These are phyloP conservation scores for Pimpla rufipes DNA, from an alignment of 2,888 invertebrate genomes.

Conservation along the genomic window DNA sequence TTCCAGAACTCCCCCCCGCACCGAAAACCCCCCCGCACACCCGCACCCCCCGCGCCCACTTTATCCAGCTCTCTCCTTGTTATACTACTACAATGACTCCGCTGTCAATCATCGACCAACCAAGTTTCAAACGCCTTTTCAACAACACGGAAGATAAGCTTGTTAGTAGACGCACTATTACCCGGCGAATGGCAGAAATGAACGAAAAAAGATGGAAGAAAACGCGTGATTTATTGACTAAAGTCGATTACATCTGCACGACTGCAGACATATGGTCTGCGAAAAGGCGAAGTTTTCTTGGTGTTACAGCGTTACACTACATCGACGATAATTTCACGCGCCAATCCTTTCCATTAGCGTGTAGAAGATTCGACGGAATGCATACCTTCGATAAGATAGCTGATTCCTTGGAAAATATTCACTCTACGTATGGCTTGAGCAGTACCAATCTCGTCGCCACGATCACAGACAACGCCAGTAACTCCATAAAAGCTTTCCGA, in stretches of 20 bases:
- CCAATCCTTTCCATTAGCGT: slow-evolving; percentile 19
- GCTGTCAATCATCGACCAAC: slow-evolving; percentile 27
- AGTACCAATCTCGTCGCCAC: slow-evolving; percentile 40
- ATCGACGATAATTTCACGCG: slow-evolving; percentile 20
- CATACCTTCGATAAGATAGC: slow-evolving; percentile 13
- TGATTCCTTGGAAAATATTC: slow-evolving; percentile 46
- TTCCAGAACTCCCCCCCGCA: no score
- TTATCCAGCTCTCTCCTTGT: no score
- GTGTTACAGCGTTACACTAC: slow-evolving; percentile 31
- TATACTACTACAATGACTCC: no score
- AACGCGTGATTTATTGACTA: slow-evolving; percentile 6
- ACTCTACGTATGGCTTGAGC: slow-evolving; percentile 29
- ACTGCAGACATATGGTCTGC: slow-evolving; percentile 37
- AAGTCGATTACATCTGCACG: slow-evolving; percentile 22
- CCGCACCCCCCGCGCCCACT: no score
- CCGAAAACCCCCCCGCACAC: no score
- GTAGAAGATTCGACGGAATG: slow-evolving; percentile 21
- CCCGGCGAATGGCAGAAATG: slow-evolving; percentile 8
- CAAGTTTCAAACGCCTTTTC: slow-evolving; percentile 24
- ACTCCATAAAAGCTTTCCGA: slow-evolving; percentile 47
- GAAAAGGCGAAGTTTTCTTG: slow-evolving; percentile 19
- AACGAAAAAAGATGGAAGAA: slow-evolving; percentile 21
- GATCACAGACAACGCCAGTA: slow-evolving; percentile 51
- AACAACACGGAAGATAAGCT: background rate
- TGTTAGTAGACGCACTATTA: slow-evolving; percentile 16